Base-by-base conservation (phyloP, 64 coral and sea anemone species). In the Anthopleura sola region DNA sequence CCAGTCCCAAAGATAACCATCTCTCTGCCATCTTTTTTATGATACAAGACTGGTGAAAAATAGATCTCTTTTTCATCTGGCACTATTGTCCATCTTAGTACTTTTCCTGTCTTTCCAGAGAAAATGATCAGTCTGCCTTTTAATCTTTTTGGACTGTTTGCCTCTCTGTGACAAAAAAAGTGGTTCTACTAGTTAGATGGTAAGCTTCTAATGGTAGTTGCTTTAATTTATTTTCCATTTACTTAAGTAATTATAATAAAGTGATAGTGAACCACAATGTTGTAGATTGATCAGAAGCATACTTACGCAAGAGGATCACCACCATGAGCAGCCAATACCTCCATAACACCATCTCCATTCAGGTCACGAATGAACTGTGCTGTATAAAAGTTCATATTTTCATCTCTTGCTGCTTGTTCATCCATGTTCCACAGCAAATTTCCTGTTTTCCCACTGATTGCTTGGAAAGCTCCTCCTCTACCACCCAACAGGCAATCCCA, bases 281-380 rank as follows among this genome's bases (percentile, higher is more conserved):
- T 44, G 40, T 44, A 44, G 40, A 44, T 44, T 6, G 40, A 6
- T 3, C 9, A 44, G 4, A 44, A 44, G n/a, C 9, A 13, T 71
- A 91, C 95, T 83, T 90, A 98, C 96, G 92, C 93, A 50, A 94
- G 71, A 78, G 96, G 96, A 90, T 98, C 96, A 36, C 96, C 96
- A n/a, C 96, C 96, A 92, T 98, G 96, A 20, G 92, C 87, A 16
- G 87, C 93, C 31, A 98, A 75, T 28, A 98, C 68, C 53, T 98
- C 96, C 49, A 89, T 88, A 19, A 87, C 80, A 36, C 96, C 96
- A 94, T 98, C 96, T 11, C 92, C 93, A 82, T 98, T 81, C 74
- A 98, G 58, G 76, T 98, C 96, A 75, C 89, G 79, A 15, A 98
- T 87, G 86, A 94, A 98, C 87, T 98, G 96, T 39, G 92, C 92